Base-by-base conservation (phyloP, 2,797 vertebrate genomes). In the Galaxias olidus region DNA sequence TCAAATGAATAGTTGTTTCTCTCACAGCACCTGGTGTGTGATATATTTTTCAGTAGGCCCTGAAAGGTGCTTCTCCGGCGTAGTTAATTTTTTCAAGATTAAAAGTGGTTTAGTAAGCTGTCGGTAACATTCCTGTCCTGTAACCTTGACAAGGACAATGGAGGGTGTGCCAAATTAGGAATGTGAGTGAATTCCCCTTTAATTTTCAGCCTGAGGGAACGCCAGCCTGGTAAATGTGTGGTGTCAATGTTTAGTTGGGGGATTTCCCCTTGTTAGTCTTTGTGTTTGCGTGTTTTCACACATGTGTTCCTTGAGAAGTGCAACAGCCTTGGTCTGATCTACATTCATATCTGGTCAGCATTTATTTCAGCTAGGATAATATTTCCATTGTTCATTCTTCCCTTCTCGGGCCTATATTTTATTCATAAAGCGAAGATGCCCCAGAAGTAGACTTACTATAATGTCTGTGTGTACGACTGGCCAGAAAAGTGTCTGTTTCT, bases 361-460 rank as follows among this genome's bases (percentile, higher is more conserved):
- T 85, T 77, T 80, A 80, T 80, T 73, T 73, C 80, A 68, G 57
- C 6, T 60, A 58, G 85, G 84, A 88, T 90, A 86, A 86, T 78
- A 88, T 91, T 88, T 89, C 90, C 81, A 84, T 86, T 86, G 84
- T 89, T 89, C 84, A 64, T 80, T 75, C 60, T 73, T 77, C 78
- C 71, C 72, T 80, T 75, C 79, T 70, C 71, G 64, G 55, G 44
- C 61, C 69, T 72, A 89, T 89, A 84, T 87, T 87, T 90, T 90
- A 90, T 91, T 90, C 84, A 91, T 90, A 83, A 80, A 86, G 72
- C 77, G 82, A 82, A 79, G 76, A 77, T 63, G 50, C 49, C 4
- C 61, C 40, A 12, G 12, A 79, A 69, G 79, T 78, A 41, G 50
- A 69, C 12, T 30, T 6, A 30, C 3, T 30, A 63, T 72, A 80